These are phyloP conservation scores for Argyra leucocephala DNA, from an alignment of 2,888 invertebrate genomes.

Conservation along the genomic window DNA sequence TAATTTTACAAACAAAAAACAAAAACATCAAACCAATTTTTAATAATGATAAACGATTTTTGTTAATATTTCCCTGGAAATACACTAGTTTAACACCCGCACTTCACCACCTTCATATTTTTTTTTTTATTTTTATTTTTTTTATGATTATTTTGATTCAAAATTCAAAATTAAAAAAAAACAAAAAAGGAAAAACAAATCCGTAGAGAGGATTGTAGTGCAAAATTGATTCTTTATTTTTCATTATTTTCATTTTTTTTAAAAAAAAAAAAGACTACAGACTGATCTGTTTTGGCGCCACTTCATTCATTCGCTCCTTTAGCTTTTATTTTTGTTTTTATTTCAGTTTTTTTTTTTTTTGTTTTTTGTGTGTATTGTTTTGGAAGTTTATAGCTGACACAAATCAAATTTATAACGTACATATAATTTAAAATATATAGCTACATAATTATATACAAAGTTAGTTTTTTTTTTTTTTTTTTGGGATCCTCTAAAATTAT, in stretches of 20 bases:
- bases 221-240: neutral
- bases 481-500: too few species aligned
- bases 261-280: constrained; percentile 8
- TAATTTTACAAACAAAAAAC: too few species aligned
- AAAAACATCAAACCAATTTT: too few species aligned
- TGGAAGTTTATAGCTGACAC: constrained; percentile 31
- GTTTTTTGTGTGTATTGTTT: constrained; percentile 11
- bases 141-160: too few species aligned
- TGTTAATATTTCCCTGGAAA: too few species aligned
- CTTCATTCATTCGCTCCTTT: constrained; percentile 22
- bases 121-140: neutral
- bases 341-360: neutral
- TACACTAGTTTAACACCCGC: neutral
- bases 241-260: neutral
- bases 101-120: neutral
- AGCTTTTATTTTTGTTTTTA: neutral
- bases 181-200: neutral
- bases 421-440: constrained; percentile 10
- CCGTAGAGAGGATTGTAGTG: neutral
- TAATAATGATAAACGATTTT: too few species aligned
- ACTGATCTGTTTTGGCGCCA: constrained; percentile 25
- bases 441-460: too few species aligned
- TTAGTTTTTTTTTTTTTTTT: too few species aligned
- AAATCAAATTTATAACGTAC: constrained; percentile 27
- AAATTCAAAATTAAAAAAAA: too few species aligned